Conservation (phyloP, 2,888 invertebrate genomes). For the Strigamia transsilvanica region DNA sequence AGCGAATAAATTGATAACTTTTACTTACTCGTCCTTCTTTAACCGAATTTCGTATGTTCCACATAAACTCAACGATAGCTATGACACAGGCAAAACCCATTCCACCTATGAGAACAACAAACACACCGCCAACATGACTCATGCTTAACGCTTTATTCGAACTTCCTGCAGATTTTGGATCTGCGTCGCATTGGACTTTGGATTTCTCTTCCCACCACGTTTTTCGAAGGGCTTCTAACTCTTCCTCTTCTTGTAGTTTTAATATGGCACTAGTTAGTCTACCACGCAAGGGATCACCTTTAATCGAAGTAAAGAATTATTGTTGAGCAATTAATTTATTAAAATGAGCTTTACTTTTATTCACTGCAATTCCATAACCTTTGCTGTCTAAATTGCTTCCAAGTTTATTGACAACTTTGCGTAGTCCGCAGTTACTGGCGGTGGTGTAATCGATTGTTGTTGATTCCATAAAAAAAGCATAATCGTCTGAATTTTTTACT, state of each 20-base stretch:
- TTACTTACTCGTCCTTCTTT: constrained; percentile 85
- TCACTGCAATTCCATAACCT: constrained; percentile 94
- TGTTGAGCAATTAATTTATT: too few relatives aligned
- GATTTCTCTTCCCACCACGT: constrained; percentile 98
- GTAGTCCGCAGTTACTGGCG: constrained; percentile 87
- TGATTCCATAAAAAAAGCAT: constrained; percentile 98
- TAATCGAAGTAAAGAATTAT: not conserved
- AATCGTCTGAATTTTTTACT: constrained; percentile 76
- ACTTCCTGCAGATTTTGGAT: constrained; percentile 40
- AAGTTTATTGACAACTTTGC: constrained; percentile 70
- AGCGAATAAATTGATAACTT: too few relatives aligned
- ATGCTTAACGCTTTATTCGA: constrained; percentile 67
- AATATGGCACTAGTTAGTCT: constrained; percentile 93
- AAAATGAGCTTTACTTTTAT: constrained; percentile 89
- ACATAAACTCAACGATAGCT: constrained; percentile 93
- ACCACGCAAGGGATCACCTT: constrained; percentile 92
- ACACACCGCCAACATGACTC: constrained; percentile 95
- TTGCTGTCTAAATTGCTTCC: constrained; percentile 92
- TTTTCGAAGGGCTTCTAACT: constrained; percentile 76
- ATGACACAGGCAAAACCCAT: constrained; percentile 91
- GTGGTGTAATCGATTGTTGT: constrained; percentile 95
- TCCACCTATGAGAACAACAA: constrained; percentile 92
- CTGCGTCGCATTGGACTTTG: constrained; percentile 66
- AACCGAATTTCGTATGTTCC: constrained; percentile 92
- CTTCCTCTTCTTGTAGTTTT: constrained; percentile 82